Base-by-base conservation (phyloP, 2,113 vertebrate genomes). In the Chaetodon trifascialis region DNA sequence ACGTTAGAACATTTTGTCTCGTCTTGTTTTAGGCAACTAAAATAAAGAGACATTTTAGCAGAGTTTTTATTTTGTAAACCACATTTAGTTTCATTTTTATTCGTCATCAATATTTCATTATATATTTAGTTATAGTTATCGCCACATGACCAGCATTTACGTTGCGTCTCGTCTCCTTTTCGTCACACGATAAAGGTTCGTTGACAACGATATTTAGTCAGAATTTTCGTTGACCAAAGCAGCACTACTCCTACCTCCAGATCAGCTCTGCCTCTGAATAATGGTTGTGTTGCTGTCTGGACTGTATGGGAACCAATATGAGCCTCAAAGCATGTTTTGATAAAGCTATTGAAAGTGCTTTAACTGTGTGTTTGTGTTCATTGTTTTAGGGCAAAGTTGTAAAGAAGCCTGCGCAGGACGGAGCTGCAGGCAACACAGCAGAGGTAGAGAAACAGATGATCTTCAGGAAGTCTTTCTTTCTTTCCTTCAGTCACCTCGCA, bases 341-440 rank as follows among this genome's bases (percentile, higher is more conserved):
- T 54, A 42, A 55, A 56, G 30, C 38, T 63, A 30, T 46, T 62
- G 11, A 0, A 47, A 42, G 0, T 0, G 0, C 12, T 64, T 46
- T 42, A 71, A 66, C 19, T 70, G 49, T 73, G 55, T 74, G 56
- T 83, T 2, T 84, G 63, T 85, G 19, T 80, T 69, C 19, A 12
- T 60, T 85, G 51, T 90, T 91, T 82, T 79, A 95, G 94, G 80
- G 74, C 30, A 92, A 73, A 87, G 64, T 40, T 10, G 30, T 40
- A 40, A 85, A 87, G 78, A 93, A 21, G 55, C 65, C 40, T 0
- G 55, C 15, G 21, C 79, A 80, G 54, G 79, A 79, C 0, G 71
- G 11, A 55, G 79, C 78, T 47, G 47, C 10, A 47, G 75, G 46
- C 42, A 77, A 56, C 54, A 10, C 68, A 40, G 75, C 68, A 52